These are phyloP conservation scores for Patella caerulea DNA, from an alignment of 2,888 invertebrate species.

Conservation along the genomic window DNA sequence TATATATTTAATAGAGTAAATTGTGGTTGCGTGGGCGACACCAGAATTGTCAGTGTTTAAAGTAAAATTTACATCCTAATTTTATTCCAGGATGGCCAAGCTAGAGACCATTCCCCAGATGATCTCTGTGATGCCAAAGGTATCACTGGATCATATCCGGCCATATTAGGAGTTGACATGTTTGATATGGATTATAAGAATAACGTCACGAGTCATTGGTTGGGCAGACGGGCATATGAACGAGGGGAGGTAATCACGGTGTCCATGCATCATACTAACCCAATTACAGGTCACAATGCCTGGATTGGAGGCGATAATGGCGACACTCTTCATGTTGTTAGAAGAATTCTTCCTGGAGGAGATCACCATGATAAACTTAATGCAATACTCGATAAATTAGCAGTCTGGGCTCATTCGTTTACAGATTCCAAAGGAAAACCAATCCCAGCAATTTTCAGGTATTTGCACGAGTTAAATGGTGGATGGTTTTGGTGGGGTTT, in stretches of 20 bases:
- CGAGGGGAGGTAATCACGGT: constrained; percentile 29
- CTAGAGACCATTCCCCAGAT: constrained; percentile 19
- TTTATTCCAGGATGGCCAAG: constrained; percentile 22
- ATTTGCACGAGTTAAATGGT: too few species aligned
- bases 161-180: constrained; percentile 35
- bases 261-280: constrained; percentile 34
- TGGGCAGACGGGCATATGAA: constrained; percentile 31
- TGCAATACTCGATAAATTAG: constrained; percentile 23
- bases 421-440: constrained; percentile 29
- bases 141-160: constrained; percentile 38
- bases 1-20: too few species aligned
- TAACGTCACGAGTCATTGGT: constrained; percentile 11
- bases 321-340: constrained; percentile 27
- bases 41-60: too few species aligned
- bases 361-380: constrained; percentile 28
- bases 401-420: constrained; percentile 29
- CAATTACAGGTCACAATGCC: constrained; percentile 26
- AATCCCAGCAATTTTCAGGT: too few species aligned
- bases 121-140: constrained; percentile 37
- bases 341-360: constrained; percentile 31
- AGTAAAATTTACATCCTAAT: neutral
- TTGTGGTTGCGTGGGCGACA: too few species aligned
- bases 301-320: constrained; percentile 28
- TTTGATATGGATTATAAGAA: constrained; percentile 18
- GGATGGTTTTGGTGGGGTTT: too few species aligned